Evolutionary conservation across 2,797 vertebrate genomes (phyloP).

Genomic region (Melanotaenia maccullochi): DNA sequence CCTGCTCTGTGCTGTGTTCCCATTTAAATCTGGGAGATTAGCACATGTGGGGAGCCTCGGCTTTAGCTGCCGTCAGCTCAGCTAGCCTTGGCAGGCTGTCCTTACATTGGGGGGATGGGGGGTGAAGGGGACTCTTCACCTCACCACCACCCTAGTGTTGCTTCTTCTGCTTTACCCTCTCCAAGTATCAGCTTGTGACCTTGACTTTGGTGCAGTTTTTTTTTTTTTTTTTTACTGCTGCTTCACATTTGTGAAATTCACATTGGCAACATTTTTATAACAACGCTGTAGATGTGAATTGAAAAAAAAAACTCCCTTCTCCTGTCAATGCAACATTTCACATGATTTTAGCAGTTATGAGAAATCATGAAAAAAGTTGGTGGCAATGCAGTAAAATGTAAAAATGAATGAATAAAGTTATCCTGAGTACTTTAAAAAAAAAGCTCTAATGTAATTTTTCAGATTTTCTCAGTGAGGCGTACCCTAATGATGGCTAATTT

Average conservation of each 20-base stretch:
- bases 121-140: constrained; percentile 42
- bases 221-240: constrained; percentile 14
- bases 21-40: constrained; percentile 83
- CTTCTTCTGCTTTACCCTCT: constrained; percentile 64
- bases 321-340: neutral
- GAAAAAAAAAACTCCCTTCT: neutral
- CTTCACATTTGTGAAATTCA: constrained; percentile 21
- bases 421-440: no score
- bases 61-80: constrained; percentile 78
- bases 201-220: constrained; percentile 63
- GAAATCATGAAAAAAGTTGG: neutral
- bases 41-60: constrained; percentile 79
- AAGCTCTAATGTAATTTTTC: no score
- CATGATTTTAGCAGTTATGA: neutral
- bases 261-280: neutral
- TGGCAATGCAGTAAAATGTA: neutral
- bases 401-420: neutral
- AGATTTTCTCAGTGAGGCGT: no score
- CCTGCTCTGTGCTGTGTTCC: constrained; percentile 75
- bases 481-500: no score
- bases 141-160: constrained; percentile 39
- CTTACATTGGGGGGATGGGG: constrained; percentile 56
- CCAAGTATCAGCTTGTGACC: constrained; percentile 65
- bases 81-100: constrained; percentile 76
- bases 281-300: neutral